phyloP scores from a whole-genome alignment of 2,888 invertebrate genomes.

The Imbricaverruca yamaguchii region DNA sequence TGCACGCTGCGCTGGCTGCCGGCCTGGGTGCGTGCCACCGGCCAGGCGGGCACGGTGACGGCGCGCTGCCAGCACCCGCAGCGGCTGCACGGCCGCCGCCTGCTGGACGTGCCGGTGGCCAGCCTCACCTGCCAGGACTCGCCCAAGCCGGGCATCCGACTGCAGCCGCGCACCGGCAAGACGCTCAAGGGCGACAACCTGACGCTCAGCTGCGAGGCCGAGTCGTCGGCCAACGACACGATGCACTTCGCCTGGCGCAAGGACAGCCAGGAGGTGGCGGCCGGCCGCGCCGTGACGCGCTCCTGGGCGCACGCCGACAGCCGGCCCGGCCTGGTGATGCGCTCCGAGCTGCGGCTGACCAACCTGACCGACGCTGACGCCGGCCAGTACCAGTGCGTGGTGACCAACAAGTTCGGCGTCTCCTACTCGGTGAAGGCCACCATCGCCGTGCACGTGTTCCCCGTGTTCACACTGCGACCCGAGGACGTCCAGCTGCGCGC shows the following conservation, averaged over 20 bases:
- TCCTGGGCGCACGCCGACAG: constrained; percentile 29
- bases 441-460: constrained; percentile 79
- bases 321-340: constrained; percentile 37
- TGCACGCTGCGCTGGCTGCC: constrained; percentile 81
- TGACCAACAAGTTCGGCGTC: constrained; percentile 78
- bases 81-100: constrained; percentile 59
- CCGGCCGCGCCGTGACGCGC: constrained; percentile 28
- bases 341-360: constrained; percentile 63
- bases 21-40: constrained; percentile 58
- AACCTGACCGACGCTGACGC: constrained; percentile 72
- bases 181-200: constrained; percentile 79
- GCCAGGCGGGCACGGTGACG: constrained; percentile 52
- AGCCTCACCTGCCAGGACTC: constrained; percentile 57
- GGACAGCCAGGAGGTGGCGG: constrained; percentile 57
- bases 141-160: constrained; percentile 74
- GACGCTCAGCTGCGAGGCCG: constrained; percentile 71
- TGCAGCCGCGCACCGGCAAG: constrained; percentile 63
- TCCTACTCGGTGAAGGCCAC: constrained; percentile 79
- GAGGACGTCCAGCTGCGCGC: constrained; percentile 73
- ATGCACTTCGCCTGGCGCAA: constrained; percentile 81
- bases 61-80: constrained; percentile 76
- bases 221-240: constrained; percentile 64
- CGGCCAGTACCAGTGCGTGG: constrained; percentile 88
- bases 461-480: constrained; percentile 75
- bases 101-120: constrained; percentile 53